A percentile compares a stretch with the other conserved stretches of the same genome.
phyloP scores from a whole-genome alignment of 2,113 vertebrate species.

The Cygnus atratus region DNA sequence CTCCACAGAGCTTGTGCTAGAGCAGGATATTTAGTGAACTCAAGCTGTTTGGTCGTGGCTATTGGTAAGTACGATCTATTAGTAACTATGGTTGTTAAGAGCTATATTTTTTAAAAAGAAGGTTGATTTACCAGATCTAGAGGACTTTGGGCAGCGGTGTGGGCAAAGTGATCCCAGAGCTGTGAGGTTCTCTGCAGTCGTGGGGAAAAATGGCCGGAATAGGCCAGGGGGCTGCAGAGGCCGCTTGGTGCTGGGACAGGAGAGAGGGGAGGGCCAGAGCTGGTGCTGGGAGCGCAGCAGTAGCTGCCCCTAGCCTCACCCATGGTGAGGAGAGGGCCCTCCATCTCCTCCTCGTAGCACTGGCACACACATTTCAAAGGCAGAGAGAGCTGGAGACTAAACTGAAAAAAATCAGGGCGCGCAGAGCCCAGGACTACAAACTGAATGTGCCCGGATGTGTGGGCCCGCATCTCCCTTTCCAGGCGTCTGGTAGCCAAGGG shows the following conservation, averaged over 20 bases:
- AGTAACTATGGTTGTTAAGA: background rate
- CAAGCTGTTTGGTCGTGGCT: background rate
- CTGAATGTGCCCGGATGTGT: background rate
- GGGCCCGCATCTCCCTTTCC: background rate
- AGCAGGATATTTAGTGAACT: background rate
- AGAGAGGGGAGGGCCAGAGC: background rate
- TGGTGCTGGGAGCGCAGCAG: accelerated
- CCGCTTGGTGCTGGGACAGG: background rate
- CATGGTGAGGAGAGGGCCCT: background rate
- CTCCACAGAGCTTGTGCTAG: background rate
- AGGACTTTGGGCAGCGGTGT: background rate
- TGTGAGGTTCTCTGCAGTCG: background rate
- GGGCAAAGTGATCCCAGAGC: background rate
- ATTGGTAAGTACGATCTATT: background rate
- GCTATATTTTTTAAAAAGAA: background rate
- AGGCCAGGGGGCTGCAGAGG: background rate
- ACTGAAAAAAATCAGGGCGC: background rate
- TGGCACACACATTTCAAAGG: background rate
- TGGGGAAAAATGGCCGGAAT: background rate
- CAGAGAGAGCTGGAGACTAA: background rate
- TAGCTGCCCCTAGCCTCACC: background rate
- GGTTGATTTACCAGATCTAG: background rate
- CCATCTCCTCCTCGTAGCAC: background rate
- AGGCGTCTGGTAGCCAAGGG: background rate
- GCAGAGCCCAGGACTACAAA: background rate